Evolutionary conservation across 2,113 vertebrate species (phyloP).

Genomic region (Sminthopsis crassicaudata): DNA sequence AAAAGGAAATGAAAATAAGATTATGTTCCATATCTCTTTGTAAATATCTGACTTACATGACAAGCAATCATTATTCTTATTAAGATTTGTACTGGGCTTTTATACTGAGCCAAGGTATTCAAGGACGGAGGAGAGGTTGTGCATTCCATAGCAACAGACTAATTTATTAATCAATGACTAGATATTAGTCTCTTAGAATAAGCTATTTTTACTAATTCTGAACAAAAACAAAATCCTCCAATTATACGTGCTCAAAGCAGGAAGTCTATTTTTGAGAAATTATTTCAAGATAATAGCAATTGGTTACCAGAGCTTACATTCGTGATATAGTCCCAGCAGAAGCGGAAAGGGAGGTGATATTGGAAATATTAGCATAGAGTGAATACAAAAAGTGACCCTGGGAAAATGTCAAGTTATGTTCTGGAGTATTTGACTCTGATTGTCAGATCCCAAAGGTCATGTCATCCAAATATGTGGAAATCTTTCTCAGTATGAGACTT

Average conservation of each 20-base stretch:
- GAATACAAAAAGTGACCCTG: neutral
- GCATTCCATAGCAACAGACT: neutral
- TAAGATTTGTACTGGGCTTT: neutral
- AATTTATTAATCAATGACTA: constrained; percentile 17
- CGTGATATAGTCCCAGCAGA: neutral
- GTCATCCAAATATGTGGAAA: neutral
- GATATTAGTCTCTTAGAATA: constrained; percentile 7
- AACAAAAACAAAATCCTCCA: neutral
- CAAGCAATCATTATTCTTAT: neutral
- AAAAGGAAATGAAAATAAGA: constrained; percentile 35
- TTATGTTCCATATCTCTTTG: neutral
- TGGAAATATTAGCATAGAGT: neutral
- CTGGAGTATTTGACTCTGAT: neutral
- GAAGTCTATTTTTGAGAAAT: neutral
- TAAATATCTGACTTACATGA: neutral
- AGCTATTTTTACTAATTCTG: neutral
- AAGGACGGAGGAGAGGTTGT: neutral
- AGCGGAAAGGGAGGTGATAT: neutral
- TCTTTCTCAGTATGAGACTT: neutral
- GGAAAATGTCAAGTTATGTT: neutral
- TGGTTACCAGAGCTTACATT: neutral
- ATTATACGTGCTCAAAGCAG: neutral
- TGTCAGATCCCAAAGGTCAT: neutral
- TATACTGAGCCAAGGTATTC: neutral
- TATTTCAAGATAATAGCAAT: neutral